Conservation (phyloP, 1,140 invertebrate species). For the Aporrectodea caliginosa region DNA sequence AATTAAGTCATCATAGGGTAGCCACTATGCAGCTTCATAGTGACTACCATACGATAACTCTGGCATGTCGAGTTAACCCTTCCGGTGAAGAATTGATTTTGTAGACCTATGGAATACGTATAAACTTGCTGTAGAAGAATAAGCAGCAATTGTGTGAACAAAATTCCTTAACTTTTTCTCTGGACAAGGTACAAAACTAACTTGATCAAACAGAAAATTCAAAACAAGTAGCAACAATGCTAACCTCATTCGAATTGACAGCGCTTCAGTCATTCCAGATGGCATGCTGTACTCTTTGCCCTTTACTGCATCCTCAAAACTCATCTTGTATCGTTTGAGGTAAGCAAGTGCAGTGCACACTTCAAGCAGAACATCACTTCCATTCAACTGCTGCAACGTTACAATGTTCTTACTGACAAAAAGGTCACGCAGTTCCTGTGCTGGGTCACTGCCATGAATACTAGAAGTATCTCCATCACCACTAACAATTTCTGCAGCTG, state of each 20-base stretch:
- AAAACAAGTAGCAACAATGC: not conserved
- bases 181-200: not conserved
- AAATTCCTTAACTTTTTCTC: too few relatives aligned
- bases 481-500: not conserved
- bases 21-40: too few relatives aligned
- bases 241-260: conserved; percentile 65
- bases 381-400: conserved; percentile 66
- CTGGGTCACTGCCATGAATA: not conserved
- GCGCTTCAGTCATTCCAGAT: conserved; percentile 69
- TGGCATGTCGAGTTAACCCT: too few relatives aligned
- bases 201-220: not conserved
- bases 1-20: too few relatives aligned
- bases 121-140: too few relatives aligned
- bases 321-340: conserved; percentile 67
- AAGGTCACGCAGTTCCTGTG: conserved; percentile 54
- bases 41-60: too few relatives aligned
- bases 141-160: not conserved
- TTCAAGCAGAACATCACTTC: conserved; percentile 73
- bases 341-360: conserved; percentile 72
- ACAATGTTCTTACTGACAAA: conserved; percentile 62
- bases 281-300: conserved; percentile 66
- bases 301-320: conserved; percentile 66
- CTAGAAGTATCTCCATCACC: not conserved
- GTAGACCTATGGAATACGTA: too few relatives aligned
- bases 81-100: too few relatives aligned